These are phyloP conservation scores for Spea bombifrons DNA, from an alignment of 2,113 vertebrate species.

Conservation along the genomic window DNA sequence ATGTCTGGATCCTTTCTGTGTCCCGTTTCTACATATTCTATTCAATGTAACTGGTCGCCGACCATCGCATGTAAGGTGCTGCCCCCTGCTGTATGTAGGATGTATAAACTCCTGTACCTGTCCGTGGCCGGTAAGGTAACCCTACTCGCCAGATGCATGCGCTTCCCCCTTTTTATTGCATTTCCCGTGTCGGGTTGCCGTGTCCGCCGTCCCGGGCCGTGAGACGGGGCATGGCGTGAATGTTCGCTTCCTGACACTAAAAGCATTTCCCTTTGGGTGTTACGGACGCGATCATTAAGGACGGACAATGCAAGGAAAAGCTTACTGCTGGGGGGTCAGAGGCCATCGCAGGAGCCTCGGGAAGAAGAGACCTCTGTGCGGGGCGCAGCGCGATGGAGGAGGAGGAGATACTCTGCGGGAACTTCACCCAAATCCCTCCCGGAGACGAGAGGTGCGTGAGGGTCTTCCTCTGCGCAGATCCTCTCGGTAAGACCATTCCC, in stretches of 20 bases:
- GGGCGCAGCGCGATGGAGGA: neutral
- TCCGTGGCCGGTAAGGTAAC: neutral
- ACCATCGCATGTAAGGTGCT: no score
- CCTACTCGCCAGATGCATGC: neutral
- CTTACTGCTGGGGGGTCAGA: neutral
- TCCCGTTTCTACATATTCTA: neutral
- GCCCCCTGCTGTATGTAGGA: no score
- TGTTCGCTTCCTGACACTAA: neutral
- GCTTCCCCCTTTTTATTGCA: neutral
- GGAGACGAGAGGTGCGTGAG: neutral
- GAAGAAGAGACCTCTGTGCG: neutral
- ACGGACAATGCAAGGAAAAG: neutral
- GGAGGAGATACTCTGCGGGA: conserved; percentile 2
- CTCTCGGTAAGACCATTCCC: neutral
- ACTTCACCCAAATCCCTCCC: conserved; percentile 6
- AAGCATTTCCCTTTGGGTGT: conserved; percentile 17
- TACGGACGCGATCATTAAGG: neutral
- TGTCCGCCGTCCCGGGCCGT: neutral
- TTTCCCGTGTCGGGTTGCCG: neutral
- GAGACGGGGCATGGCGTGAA: neutral
- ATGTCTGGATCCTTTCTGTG: no score
- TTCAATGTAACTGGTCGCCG: neutral
- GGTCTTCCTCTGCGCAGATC: conserved; percentile 35
- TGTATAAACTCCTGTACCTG: neutral
- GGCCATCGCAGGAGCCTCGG: neutral